Conservation (phyloP, 1,140 invertebrate genomes). For the Drosophila obscura region DNA sequence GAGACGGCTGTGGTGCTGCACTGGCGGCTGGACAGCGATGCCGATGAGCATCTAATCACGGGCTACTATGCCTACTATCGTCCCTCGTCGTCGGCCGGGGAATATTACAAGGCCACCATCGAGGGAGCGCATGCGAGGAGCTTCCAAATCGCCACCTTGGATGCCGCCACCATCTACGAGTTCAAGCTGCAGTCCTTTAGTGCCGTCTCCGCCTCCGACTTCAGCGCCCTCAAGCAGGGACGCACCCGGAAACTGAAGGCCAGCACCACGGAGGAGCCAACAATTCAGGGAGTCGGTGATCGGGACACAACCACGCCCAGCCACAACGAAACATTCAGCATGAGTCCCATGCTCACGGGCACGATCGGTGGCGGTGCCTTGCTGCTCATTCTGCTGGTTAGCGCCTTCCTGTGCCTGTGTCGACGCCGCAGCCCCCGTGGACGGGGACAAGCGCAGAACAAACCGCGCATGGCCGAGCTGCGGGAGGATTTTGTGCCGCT, state of each 20-base stretch:
- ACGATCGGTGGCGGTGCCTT: slow-evolving; percentile 68
- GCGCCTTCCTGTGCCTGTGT: slow-evolving; percentile 83
- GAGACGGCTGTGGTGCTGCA: slow-evolving; percentile 89
- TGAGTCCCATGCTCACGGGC: slow-evolving; percentile 59
- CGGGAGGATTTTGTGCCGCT: slow-evolving; percentile 75
- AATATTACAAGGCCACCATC: slow-evolving; percentile 92
- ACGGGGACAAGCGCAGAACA: slow-evolving; percentile 75
- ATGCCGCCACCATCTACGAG: slow-evolving; percentile 93
- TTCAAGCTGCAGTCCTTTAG: slow-evolving; percentile 96
- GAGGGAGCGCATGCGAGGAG: slow-evolving; percentile 88
- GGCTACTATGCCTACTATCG: slow-evolving; percentile 96
- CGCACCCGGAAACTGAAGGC: slow-evolving; percentile 86
- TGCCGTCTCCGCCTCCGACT: slow-evolving; percentile 92
- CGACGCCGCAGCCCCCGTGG: slow-evolving; percentile 60
- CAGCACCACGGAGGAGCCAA: slow-evolving; percentile 53
- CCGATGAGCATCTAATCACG: slow-evolving; percentile 55
- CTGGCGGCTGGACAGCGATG: slow-evolving; percentile 85
- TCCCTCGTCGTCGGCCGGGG: slow-evolving; percentile 90
- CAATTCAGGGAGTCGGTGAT: slow-evolving; percentile 16
- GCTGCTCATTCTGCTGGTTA: slow-evolving; percentile 59
- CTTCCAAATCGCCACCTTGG: slow-evolving; percentile 90
- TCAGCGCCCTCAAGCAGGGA: slow-evolving; percentile 91
- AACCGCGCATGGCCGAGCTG: slow-evolving; percentile 67
- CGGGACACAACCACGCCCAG: slow-evolving; percentile 63
- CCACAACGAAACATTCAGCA: slow-evolving; percentile 66